phyloP scores from a whole-genome alignment of 37 sponge, comb jelly and placozoan genomes.

The Halisarca cf. caerulea region DNA sequence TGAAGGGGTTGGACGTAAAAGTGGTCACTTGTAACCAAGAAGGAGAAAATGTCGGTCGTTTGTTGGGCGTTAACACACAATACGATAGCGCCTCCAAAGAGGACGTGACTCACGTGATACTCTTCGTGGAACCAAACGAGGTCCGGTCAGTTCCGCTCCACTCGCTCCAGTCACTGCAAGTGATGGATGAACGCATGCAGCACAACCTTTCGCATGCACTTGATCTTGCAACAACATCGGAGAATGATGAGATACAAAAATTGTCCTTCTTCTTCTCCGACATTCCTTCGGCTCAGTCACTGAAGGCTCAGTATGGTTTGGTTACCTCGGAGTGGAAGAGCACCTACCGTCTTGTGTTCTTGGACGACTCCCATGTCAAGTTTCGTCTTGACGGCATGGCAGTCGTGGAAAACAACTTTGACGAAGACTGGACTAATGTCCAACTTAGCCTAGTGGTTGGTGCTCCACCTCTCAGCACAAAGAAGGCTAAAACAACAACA shows the following conservation, averaged over 20 bases:
- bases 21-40: neutral
- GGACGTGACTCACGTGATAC: conserved; percentile 38
- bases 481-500: neutral
- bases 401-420: conserved; percentile 78
- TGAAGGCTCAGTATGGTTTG: conserved; percentile 73
- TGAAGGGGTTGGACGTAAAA: conserved; percentile 31
- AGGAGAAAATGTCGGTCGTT: conserved; percentile 47
- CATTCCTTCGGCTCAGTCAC: conserved; percentile 36
- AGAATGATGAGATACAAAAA: conserved; percentile 73
- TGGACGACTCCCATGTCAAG: conserved; percentile 32
- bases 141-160: conserved; percentile 46
- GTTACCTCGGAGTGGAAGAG: conserved; percentile 81
- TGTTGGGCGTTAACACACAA: conserved; percentile 70
- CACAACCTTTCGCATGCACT: conserved; percentile 75
- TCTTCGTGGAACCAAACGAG: conserved; percentile 41
- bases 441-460: conserved; percentile 84
- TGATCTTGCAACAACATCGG: conserved; percentile 54
- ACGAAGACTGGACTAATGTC: conserved; percentile 91
- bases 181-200: conserved; percentile 57
- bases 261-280: conserved; percentile 78
- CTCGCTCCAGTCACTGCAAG: conserved; percentile 34
- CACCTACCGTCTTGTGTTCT: conserved; percentile 72
- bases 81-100: neutral
- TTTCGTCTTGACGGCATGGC: conserved; percentile 82
- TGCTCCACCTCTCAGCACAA: conserved; percentile 62